Conservation (phyloP, 2,797 vertebrate species). For the Gymnoscopelus braueri region DNA sequence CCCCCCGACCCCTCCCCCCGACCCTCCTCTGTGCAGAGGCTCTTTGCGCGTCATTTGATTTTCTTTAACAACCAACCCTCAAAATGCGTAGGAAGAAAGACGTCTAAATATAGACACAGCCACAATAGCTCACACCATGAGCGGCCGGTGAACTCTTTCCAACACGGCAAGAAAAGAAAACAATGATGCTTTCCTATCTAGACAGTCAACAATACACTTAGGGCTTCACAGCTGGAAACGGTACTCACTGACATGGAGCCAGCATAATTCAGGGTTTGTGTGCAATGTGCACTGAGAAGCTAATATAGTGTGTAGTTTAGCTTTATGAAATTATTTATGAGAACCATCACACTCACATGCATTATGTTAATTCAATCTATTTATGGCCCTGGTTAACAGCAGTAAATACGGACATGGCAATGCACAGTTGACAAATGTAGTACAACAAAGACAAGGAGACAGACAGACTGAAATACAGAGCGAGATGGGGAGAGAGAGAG, state of each 20-base stretch:
- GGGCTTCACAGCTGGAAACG: slow-evolving; percentile 5
- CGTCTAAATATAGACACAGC: slow-evolving; percentile 85
- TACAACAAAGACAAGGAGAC: slow-evolving; percentile 28
- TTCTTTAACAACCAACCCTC: slow-evolving; percentile 88
- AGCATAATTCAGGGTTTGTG: slow-evolving; percentile 11
- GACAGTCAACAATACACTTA: slow-evolving; percentile 20
- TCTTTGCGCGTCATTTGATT: slow-evolving; percentile 84
- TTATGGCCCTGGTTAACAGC: slow-evolving; percentile 9
- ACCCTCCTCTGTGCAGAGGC: slow-evolving; percentile 62
- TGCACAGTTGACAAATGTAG: slow-evolving; percentile 24
- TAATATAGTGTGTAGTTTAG: not conserved
- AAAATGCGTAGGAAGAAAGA: slow-evolving; percentile 87
- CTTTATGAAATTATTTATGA: too few species aligned
- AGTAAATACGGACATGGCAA: slow-evolving; percentile 17
- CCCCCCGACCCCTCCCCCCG: slow-evolving; percentile 68
- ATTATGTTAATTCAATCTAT: too few species aligned
- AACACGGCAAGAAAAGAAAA: slow-evolving; percentile 71
- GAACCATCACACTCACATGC: too few species aligned
- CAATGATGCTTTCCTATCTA: slow-evolving; percentile 60
- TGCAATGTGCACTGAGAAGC: slow-evolving; percentile 3
- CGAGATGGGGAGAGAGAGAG: slow-evolving; percentile 48
- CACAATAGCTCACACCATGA: slow-evolving; percentile 79
- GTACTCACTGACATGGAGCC: slow-evolving; percentile 7
- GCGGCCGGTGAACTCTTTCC: slow-evolving; percentile 67
- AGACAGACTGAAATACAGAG: slow-evolving; percentile 46